Percentiles rank a stretch among this genome's conserved stretches.
Evolutionary conservation across 2,113 vertebrate genomes (phyloP).

Genomic region (Tachysurus vachellii): DNA sequence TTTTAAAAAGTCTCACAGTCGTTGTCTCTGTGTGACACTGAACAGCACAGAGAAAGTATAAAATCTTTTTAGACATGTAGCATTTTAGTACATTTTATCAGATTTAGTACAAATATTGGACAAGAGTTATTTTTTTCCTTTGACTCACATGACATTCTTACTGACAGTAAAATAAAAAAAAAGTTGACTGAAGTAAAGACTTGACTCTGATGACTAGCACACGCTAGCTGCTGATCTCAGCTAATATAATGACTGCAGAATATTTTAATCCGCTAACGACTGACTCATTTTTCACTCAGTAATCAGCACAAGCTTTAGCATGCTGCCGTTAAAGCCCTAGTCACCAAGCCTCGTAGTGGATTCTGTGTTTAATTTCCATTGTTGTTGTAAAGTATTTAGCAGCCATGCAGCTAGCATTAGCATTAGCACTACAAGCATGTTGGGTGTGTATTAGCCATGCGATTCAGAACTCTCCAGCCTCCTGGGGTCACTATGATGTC

Average conservation of each 20-base stretch:
- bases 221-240: background rate
- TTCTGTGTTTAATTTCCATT: background rate
- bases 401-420: slow-evolving; percentile 87
- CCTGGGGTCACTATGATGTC: slow-evolving; percentile 96
- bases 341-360: background rate
- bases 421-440: slow-evolving; percentile 84
- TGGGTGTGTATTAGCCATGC: slow-evolving; percentile 85
- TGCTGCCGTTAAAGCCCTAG: background rate
- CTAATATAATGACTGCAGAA: background rate
- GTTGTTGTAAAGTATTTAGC: slow-evolving; percentile 23
- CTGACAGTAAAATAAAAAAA: background rate
- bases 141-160: background rate
- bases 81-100: no score
- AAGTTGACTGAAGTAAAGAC: background rate
- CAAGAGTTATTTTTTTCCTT: background rate
- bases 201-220: background rate
- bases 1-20: background rate
- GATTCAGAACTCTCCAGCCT: slow-evolving; percentile 91
- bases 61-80: background rate
- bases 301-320: background rate
- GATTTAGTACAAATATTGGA: background rate
- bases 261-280: background rate
- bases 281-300: background rate
- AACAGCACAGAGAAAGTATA: slow-evolving; percentile 49
- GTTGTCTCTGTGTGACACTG: background rate